Base-by-base conservation (phyloP, 2,888 invertebrate species). In the Euzetes globulus region DNA sequence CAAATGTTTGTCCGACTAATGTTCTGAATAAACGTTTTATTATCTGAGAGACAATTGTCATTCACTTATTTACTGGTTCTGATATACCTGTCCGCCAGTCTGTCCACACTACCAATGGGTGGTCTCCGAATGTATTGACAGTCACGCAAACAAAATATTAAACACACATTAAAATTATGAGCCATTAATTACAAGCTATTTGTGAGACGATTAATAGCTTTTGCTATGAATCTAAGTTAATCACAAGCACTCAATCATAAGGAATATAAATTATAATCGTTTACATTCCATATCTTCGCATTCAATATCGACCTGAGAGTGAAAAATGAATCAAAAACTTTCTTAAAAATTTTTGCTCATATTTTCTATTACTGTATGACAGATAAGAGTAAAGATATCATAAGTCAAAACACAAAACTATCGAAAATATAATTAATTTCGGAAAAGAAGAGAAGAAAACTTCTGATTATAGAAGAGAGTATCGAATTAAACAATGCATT, bases 331-430 rank as follows among this genome's bases (percentile, higher is more conserved):
- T 5, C 7, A 13, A 52, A 13, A 52, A 52, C 5, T n/a, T 52
- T n/a, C 52, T 13, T 11, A 52, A 52, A n/a, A 52, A n/a, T 52
- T 52, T 7, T n/a, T 52, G 17, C 41, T 17, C 52, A 60, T 60
- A 60, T 60, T 60, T 60, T 9, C 25, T 19, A 25, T 15, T n/a
- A n/a, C 25, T 27, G 25, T 6, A 52, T 60, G 58, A 22, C 58
- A 60, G 58, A 60, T 60, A 25, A 6, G 19, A 13, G 58, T 22
- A 60, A 2, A 60, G 58, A 60, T 27, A 60, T 11, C 22, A 60
- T 60, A 60, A 60, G 58, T 60, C 58, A 60, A 60, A 25, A 25
- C 7, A 60, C 58, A 60, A 60, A 60, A 60, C 58, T 6, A 25
- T 60, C 15, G 19, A 25, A 60, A 60, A 27, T n/a, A 60, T 60